Evolutionary conservation across 2,797 vertebrate genomes (phyloP), one percentile per base, ranked within the genome.

Genomic region (Lemur catta): DNA sequence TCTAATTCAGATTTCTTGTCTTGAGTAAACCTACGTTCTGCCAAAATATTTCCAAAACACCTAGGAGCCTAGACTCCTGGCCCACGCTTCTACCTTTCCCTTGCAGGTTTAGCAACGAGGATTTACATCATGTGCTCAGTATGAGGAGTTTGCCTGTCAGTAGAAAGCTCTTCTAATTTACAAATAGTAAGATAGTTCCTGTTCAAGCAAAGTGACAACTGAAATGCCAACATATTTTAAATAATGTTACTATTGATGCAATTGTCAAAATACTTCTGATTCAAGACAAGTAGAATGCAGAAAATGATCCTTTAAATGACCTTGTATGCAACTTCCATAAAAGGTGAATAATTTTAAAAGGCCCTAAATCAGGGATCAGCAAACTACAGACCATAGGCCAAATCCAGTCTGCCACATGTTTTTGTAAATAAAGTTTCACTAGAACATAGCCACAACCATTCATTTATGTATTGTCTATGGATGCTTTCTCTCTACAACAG

Each of bases 171-270:
- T 63, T 65, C 63, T 79, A 22, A 65, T 55, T 74, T 69, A 52
- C 63, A 80, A 80, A 84, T 18, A 35, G 26, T 59, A 43, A 86
- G 30, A 48, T 33, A 67, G 59, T 18, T 88, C 59, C 41, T 75
- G 1, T 52, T 86, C 52, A 92, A 94, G 63, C 65, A 75, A 86
- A 95, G 22, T 67, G 38, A 12, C 48, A 55, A 88, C 26, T 84
- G 57, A 93, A 81, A 91, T 41, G 52, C n/a, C 91, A 67, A 80
- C 15, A 26, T 55, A 59, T 84, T 95, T 92, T 79, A 71, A 59
- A 63, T 48, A 61, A 59, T 48, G 41, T 50, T 52, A 82, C 74
- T 48, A 59, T n/a, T 80, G 18, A 82, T 28, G 43, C 12, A 67
- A 38, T 30, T 72, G 9, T 52, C 72, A 92, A 94, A 88, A 80